Evolutionary conservation across 2,797 vertebrate species (phyloP), one percentile per base, ranked within the genome.

Genomic region (Uromys caudimaculatus): DNA sequence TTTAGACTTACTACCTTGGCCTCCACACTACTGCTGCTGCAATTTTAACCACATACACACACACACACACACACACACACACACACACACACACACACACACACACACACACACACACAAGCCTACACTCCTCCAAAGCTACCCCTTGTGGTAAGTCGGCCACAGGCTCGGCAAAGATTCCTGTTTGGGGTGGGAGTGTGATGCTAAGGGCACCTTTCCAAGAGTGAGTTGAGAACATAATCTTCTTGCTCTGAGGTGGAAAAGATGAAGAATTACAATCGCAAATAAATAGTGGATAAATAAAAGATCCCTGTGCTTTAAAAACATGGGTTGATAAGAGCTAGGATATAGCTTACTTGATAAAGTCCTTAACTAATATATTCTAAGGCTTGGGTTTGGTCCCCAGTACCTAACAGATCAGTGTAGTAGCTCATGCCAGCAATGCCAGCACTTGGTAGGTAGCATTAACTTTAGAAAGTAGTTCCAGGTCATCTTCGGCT

Each of bases 261-360:
- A 93, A 96, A 89, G 54, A 83, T 75, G 24, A 1, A 71, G 83
- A 81, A 47, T 91, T 81, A 52, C 17, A 86, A 85, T 78, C n/a
- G 50, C 29, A 73, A 52, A 19, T 3, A 81, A 91, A 86, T 29
- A 76, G 16, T 17, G 41, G 24, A 85, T 50, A 23, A 54, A 84
- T 41, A 24, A 29, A 67, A 88, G 87, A 24, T 27, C 67, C 16
- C 32, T 32, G 16, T 67, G 12, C 8, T 75, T 89, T 93, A 54
- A 32, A 92, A 91, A 75, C 14, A 7, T 52, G 54, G 50, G 52
- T 73, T 19, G 16, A 12, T 58, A 14, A 4, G 21, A 8, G 7
- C 41, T 76, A 47, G 38, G 41, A 47, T 47, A 16, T 16, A 77
- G 9, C 29, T 62, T 41, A 24, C 19, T 35, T 62, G 87, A 56